Base-by-base conservation (phyloP, 2,888 invertebrate species). In the Cactoblastis cactorum region DNA sequence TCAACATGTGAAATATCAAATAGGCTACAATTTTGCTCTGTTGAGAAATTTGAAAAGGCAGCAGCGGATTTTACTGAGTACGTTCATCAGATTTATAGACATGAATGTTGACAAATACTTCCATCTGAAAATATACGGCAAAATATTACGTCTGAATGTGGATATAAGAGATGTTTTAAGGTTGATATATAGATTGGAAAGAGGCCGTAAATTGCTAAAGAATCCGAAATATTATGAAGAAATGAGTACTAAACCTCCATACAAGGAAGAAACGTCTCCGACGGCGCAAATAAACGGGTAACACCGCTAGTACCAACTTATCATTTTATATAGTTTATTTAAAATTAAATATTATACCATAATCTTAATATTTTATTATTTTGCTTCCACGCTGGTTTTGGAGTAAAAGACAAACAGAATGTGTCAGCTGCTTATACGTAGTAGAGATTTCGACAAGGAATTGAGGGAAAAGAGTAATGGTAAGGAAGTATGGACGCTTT, bases 91-190 rank as follows among this genome's bases (percentile, higher is more conserved):
- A 24, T 24, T 15, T n/a, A 0, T 14, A 6, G 8, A 28, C 3
- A 11, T 14, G 5, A 2, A n/a, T 15, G 0, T 17, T 28, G 0
- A 11, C 15, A 0, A 14, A 15, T n/a, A 17, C n/a, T 1, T 15
- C n/a, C 17, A 37, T 37, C 17, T 28, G 24, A 48, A 48, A 24
- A n/a, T 38, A 0, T 48, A 37, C 24, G 47, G 38, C 6, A 37
- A 48, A 15, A 48, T 37, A 24, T 15, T 38, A 6, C 35, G 47
- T 1, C 37, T 48, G 9, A 37, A 37, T 11, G 37, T 48, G 1
- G 47, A 48, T 15, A 48, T 48, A 15, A 37, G 24, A 11, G 47
- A 48, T 2, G 15, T 48, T 11, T 3, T 48, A 14, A 14, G 37
- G 4, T n/a, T 35, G 8, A 37, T 28, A 11, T 37, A 48, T 2